phyloP scores from a whole-genome alignment of 2,797 vertebrate genomes.

The Phataginus tetradactyla region DNA sequence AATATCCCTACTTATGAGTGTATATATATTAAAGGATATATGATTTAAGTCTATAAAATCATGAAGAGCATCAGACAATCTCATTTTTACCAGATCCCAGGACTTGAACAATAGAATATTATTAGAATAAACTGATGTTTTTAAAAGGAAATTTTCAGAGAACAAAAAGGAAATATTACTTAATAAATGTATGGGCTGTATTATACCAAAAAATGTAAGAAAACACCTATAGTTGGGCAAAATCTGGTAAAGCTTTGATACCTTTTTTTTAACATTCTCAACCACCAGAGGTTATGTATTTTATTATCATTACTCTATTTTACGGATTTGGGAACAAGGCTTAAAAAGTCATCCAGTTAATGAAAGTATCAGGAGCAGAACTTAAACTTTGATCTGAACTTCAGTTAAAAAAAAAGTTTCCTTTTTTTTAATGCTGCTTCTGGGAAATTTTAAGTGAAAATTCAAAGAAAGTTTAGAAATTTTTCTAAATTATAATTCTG shows the following conservation, averaged over 20 bases:
- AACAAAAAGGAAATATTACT: not conserved
- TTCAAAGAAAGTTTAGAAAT: not conserved
- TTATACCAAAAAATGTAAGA: not conserved
- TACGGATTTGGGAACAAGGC: conserved; percentile 8
- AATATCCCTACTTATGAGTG: not conserved
- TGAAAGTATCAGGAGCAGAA: not conserved
- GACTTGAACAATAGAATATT: not conserved
- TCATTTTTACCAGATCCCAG: not conserved
- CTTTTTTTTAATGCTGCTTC: not conserved
- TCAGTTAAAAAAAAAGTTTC: not conserved
- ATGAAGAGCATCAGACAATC: not conserved
- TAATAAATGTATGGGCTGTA: not conserved
- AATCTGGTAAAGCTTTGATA: conserved; percentile 1
- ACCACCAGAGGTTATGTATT: not conserved
- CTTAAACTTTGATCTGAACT: conserved; percentile 19
- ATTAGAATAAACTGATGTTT: not conserved
- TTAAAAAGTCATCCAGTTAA: conserved; percentile 4
- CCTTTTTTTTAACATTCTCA: not conserved
- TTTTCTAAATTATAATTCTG: not conserved
- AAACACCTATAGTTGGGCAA: not conserved
- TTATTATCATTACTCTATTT: not conserved
- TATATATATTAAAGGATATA: not conserved
- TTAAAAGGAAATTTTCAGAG: not conserved
- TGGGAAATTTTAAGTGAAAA: not conserved
- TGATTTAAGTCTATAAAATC: not conserved